Conservation (phyloP, 2,797 vertebrate species). For the Thaleichthys pacificus region DNA sequence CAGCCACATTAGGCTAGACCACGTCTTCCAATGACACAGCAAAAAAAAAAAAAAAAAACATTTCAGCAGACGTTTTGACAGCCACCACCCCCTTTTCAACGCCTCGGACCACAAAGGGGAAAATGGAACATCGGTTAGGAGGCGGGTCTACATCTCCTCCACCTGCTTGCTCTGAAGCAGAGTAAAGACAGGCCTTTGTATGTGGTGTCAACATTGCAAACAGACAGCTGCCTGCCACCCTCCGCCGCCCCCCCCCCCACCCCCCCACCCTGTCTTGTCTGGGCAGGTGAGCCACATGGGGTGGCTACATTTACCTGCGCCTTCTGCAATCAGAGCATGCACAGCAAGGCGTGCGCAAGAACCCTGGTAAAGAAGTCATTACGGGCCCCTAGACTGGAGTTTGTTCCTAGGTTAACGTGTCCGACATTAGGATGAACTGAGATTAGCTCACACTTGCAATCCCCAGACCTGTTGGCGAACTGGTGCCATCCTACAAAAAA, state of each 20-base stretch:
- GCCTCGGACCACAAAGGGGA: no score
- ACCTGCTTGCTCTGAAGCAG: not conserved
- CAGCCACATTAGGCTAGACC: conserved; percentile 18
- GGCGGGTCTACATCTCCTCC: conserved; percentile 2
- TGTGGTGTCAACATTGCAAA: conserved; percentile 6
- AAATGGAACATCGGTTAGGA: not conserved
- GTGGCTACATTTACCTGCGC: not conserved
- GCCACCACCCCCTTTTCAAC: conserved; percentile 14
- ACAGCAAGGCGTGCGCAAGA: no score
- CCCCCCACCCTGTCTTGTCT: not conserved
- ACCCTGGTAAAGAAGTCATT: no score
- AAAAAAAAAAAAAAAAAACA: not conserved
- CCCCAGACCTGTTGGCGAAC: no score
- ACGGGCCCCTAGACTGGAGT: no score
- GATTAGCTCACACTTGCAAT: no score
- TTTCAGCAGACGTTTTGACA: conserved; percentile 17
- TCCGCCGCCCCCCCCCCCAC: no score
- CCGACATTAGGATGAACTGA: no score
- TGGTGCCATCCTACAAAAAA: no score
- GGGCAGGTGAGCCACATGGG: conserved; percentile 9
- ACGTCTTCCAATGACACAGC: conserved; percentile 20
- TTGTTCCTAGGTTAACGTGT: no score
- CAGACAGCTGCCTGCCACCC: not conserved
- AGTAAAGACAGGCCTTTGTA: not conserved
- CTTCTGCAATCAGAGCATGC: no score